Evolutionary conservation across 92 coral and sea anemone genomes (phyloP), one percentile per base, ranked within the genome.

Genomic region (Parazoanthus swiftii): DNA sequence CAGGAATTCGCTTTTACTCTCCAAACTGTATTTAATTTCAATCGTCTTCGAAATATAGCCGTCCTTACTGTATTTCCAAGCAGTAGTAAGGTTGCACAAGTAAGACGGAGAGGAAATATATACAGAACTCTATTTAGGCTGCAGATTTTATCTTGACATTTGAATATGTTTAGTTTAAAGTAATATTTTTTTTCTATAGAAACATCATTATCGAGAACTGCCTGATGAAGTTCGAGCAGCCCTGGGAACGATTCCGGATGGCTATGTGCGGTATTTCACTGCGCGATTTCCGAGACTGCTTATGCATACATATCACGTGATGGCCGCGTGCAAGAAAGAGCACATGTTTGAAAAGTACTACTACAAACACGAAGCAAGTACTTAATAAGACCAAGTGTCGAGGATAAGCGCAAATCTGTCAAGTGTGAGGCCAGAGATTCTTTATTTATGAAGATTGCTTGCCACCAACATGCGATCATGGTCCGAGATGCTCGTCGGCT

Each of bases 191-290:
- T 59, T 80, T 76, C 88, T 80, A 59, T 86, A 97, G 99, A 97
- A 95, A 95, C 99, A 97, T 82, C 99, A 97, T 86, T 97, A 97
- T 79, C 95, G 99, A 74, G 99, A 97, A 86, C 88, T 97, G 39
- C 99, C 99, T 23, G 99, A 91, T 43, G 88, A 91, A 50, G 94
- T 97, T 38, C 95, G 91, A 50, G 92, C 80, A 13, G 89, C 98
- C 35, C 97, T 97, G 68, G 99, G 99, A 36, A 79, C 95, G 7
- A 92, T 97, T 14, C 99, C 99, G 50, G 97, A 95, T 74, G 99
- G 97, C 63, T 97, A 97, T 90, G 93, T 97, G 81, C 92, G 93
- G 5, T 97, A 96, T 80, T 96, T 96, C 89, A 92, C 95, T 54
- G 66, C 86, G 29, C 95, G 99, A 29, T 96, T 93, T 85, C 99